A percentile compares a stretch with the other conserved stretches of the same genome.
phyloP scores from a whole-genome alignment of 1,140 invertebrate genomes.

The Ridgeia piscesae region DNA sequence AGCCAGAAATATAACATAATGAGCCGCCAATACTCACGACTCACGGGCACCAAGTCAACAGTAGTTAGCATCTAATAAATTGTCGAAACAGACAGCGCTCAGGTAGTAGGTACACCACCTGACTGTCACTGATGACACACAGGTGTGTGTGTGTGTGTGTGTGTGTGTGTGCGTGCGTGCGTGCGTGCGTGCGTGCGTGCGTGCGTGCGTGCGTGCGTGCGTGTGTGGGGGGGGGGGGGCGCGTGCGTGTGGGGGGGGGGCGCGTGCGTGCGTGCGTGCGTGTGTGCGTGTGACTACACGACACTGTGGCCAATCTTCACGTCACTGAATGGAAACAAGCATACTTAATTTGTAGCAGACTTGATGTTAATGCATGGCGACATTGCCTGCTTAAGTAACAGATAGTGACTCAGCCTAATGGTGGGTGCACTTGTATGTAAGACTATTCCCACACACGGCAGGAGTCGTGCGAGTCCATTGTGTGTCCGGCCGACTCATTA shows the following conservation, averaged over 20 bases:
- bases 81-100: not conserved
- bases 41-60: not conserved
- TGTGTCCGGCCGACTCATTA: not conserved
- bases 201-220: not conserved
- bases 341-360: not conserved
- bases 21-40: too few relatives aligned
- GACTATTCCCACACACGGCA: not conserved
- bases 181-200: constrained; percentile 7
- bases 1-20: not conserved
- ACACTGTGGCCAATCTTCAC: not conserved
- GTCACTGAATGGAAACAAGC: not conserved
- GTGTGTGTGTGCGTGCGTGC: constrained; percentile 13
- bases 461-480: not conserved
- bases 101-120: not conserved
- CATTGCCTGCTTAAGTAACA: too few relatives aligned
- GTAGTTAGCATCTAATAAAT: not conserved
- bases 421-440: not conserved
- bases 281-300: not conserved
- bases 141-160: constrained; percentile 15
- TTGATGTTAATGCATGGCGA: too few relatives aligned
- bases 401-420: not conserved
- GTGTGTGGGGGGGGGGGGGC: not conserved
- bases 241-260: not conserved
- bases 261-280: too few relatives aligned
- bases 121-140: not conserved